Evolutionary conservation across 2,888 invertebrate genomes (phyloP).

Genomic region (Meloe dianella): DNA sequence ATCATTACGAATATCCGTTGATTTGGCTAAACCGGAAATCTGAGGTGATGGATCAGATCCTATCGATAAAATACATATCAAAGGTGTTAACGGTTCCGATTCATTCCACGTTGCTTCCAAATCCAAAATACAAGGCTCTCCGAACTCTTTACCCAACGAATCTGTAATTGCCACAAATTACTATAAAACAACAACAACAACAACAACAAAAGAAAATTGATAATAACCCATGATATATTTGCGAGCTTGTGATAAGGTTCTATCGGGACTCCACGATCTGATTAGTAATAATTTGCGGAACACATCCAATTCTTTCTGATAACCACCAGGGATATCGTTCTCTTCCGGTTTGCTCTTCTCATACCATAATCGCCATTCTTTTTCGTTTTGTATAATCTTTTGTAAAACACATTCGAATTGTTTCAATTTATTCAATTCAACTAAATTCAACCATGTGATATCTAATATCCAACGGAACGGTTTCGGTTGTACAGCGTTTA

Average conservation of each 20-base stretch:
- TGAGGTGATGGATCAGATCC: constrained; percentile 98
- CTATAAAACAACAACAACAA: not conserved
- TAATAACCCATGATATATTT: constrained; percentile 81
- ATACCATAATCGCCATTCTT: constrained; percentile 89
- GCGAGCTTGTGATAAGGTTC: constrained; percentile 91
- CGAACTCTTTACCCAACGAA: constrained; percentile 85
- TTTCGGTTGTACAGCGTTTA: constrained; percentile 91
- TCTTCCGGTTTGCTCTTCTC: constrained; percentile 93
- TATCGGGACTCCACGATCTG: constrained; percentile 93
- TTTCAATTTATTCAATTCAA: constrained; percentile 86
- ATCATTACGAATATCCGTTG: constrained; percentile 78
- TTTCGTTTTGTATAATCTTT: constrained; percentile 85
- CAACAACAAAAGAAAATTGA: not conserved
- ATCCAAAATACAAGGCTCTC: constrained; percentile 91
- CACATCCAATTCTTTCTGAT: constrained; percentile 83
- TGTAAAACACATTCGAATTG: constrained; percentile 80
- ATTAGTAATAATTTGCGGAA: constrained; percentile 86
- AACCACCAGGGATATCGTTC: constrained; percentile 89
- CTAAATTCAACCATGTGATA: constrained; percentile 94
- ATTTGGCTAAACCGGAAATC: constrained; percentile 85
- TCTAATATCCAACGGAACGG: constrained; percentile 95
- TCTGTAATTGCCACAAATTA: constrained; percentile 60
- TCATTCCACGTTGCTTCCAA: constrained; percentile 89
- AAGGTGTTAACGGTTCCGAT: constrained; percentile 85
- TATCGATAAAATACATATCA: constrained; percentile 91